These are phyloP conservation scores for Diplodus sargus DNA, from an alignment of 2,797 vertebrate species.

Conservation along the genomic window DNA sequence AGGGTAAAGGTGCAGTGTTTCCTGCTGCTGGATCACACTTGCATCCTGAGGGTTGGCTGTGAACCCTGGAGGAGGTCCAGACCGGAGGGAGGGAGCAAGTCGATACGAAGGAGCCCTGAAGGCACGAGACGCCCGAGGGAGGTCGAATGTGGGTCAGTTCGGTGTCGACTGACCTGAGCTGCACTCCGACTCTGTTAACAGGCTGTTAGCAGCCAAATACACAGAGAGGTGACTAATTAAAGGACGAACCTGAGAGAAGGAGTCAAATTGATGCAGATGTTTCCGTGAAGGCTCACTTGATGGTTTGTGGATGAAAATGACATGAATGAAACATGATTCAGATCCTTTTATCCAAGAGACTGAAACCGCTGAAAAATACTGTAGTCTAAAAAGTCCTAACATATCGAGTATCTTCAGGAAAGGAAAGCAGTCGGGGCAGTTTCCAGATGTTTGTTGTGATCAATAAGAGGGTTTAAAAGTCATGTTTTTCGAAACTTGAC, in stretches of 20 bases:
- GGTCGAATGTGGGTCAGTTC: slow-evolving; percentile 40
- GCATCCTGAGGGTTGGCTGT: slow-evolving; percentile 68
- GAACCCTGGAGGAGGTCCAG: slow-evolving; percentile 68
- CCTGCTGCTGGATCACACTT: slow-evolving; percentile 59
- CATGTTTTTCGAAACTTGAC: no score
- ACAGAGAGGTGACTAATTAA: background rate
- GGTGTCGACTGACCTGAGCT: slow-evolving; percentile 12
- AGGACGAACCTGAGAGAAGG: background rate
- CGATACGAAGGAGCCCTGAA: slow-evolving; percentile 38
- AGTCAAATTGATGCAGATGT: background rate
- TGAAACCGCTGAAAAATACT: no score
- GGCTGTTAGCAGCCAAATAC: background rate
- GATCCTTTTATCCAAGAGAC: background rate
- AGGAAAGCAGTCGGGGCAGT: no score
- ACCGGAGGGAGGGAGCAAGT: slow-evolving; percentile 29
- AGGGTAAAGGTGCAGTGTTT: slow-evolving; percentile 74
- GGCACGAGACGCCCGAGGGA: background rate
- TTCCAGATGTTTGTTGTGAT: no score
- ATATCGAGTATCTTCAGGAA: no score
- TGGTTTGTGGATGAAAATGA: background rate
- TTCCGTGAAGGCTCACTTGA: background rate
- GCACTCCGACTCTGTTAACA: background rate
- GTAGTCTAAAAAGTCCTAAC: no score
- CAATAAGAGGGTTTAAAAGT: no score
- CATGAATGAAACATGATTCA: background rate